Evolutionary conservation across 2,888 invertebrate species (phyloP).

Genomic region (Limnephilus lunatus): DNA sequence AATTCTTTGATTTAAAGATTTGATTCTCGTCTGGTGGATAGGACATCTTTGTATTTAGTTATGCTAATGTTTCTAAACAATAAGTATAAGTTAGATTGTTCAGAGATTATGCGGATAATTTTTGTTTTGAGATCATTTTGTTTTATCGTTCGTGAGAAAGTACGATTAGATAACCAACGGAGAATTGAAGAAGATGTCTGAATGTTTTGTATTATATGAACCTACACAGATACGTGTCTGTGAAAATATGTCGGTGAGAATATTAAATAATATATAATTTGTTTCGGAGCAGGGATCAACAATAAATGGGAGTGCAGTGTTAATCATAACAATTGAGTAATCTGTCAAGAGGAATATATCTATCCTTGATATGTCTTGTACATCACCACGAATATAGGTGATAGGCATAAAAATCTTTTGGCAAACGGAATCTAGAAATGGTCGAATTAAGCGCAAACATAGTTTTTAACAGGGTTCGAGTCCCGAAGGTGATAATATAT

Average conservation of each 20-base stretch:
- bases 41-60: not conserved
- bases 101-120: not conserved
- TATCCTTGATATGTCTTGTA: too few relatives aligned
- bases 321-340: too few relatives aligned
- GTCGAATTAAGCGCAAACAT: too few relatives aligned
- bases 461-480: too few relatives aligned
- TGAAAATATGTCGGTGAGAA: not conserved
- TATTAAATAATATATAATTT: too few relatives aligned
- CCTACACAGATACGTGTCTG: not conserved
- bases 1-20: not conserved
- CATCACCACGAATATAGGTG: too few relatives aligned
- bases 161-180: not conserved
- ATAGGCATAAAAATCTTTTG: too few relatives aligned
- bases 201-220: not conserved
- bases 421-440: too few relatives aligned
- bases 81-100: conserved; percentile 12
- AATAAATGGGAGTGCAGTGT: too few relatives aligned
- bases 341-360: too few relatives aligned
- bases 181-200: not conserved
- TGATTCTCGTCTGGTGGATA: not conserved
- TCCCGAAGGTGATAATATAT: too few relatives aligned
- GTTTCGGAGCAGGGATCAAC: too few relatives aligned
- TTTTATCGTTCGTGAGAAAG: not conserved
- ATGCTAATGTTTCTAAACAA: not conserved
- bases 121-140: not conserved